A percentile compares a stretch with the other conserved stretches of the same genome.
Conservation (phyloP, 2,888 invertebrate genomes). For the Bugulina stolonifera region DNA sequence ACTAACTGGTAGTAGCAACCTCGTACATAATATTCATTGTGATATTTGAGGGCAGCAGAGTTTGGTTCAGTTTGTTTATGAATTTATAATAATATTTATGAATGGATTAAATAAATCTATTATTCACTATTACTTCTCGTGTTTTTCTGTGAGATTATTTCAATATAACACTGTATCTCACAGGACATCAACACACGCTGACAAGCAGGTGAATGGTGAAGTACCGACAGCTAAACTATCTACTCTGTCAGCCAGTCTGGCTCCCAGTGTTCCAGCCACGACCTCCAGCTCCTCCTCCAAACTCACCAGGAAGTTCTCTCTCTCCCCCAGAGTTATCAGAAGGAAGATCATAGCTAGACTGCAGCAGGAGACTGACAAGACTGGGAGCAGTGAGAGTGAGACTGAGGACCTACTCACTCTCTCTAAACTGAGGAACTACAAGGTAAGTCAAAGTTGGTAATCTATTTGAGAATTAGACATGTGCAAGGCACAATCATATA, state of each 20-base stretch:
- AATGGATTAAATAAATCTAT: too few species aligned
- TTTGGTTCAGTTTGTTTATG: too few species aligned
- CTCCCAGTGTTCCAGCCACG: not conserved
- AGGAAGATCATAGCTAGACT: constrained; percentile 13
- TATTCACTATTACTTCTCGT: too few species aligned
- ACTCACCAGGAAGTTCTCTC: constrained; percentile 10
- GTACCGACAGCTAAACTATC: not conserved
- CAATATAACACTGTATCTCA: too few species aligned
- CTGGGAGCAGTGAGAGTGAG: constrained; percentile 11
- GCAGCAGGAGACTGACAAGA: constrained; percentile 1
- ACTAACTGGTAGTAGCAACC: too few species aligned
- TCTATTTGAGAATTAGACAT: too few species aligned
- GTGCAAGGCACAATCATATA: too few species aligned
- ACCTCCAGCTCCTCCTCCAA: not conserved
- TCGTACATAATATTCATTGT: too few species aligned
- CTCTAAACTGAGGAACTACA: not conserved
- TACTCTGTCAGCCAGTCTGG: not conserved
- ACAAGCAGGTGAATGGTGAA: not conserved
- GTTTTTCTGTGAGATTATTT: too few species aligned
- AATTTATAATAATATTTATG: too few species aligned
- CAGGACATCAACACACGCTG: not conserved
- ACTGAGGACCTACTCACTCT: not conserved
- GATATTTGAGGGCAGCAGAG: too few species aligned
- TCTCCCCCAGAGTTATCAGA: constrained; percentile 14
- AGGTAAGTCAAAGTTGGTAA: not conserved